A percentile compares a stretch with the other conserved stretches of the same genome.
These are phyloP conservation scores for Guaruba guarouba DNA, from an alignment of 2,113 vertebrate genomes.

Conservation along the genomic window DNA sequence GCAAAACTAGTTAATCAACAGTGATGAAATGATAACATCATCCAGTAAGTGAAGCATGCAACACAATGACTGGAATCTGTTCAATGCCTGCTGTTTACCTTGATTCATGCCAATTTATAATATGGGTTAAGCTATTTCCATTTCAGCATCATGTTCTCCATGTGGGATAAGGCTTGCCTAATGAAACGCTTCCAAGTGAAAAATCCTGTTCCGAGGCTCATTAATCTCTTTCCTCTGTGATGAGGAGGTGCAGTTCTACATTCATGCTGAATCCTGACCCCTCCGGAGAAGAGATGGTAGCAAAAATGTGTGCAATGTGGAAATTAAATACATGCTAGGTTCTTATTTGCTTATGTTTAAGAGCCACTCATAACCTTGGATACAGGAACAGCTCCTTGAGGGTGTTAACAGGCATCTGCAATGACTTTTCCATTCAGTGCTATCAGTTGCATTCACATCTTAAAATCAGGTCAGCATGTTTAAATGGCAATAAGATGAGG, in stretches of 20 bases:
- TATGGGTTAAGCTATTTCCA: conserved; percentile 35
- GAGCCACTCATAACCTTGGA: neutral
- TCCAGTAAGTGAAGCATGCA: conserved; percentile 10
- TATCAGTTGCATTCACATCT: neutral
- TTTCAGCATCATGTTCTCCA: neutral
- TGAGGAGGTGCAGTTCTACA: neutral
- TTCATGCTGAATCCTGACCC: neutral
- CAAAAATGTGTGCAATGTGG: neutral
- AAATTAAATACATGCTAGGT: neutral
- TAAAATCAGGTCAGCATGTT: neutral
- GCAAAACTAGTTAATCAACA: conserved; percentile 7
- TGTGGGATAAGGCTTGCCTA: neutral
- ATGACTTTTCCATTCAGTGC: neutral
- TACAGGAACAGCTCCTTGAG: neutral
- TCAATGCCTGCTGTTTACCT: conserved; percentile 45
- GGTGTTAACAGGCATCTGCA: neutral
- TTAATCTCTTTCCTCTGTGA: neutral
- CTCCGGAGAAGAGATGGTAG: neutral
- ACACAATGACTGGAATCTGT: neutral
- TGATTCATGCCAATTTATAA: conserved; percentile 36
- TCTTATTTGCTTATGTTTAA: neutral
- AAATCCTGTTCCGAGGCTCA: neutral
- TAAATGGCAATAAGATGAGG: neutral
- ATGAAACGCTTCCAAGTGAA: conserved; percentile 1
- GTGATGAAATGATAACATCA: conserved; percentile 48